Conservation (phyloP, 2,113 vertebrate species). For the Mohoua ochrocephala region DNA sequence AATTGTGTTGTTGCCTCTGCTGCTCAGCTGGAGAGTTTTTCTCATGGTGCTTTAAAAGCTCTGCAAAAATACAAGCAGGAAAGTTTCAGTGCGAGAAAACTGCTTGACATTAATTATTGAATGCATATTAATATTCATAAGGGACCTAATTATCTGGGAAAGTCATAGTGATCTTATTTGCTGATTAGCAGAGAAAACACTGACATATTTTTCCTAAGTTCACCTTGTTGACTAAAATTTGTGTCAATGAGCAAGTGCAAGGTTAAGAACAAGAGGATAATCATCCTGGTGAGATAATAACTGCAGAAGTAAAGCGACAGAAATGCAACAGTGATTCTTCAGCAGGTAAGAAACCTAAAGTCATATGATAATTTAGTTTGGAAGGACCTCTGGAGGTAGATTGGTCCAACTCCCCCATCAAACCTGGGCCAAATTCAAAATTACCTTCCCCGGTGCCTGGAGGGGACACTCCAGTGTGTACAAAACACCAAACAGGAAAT, state of each 20-base stretch:
- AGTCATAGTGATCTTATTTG: slow-evolving; percentile 29
- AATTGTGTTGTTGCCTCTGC: neutral
- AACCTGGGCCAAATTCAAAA: neutral
- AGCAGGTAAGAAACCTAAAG: neutral
- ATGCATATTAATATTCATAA: slow-evolving; percentile 53
- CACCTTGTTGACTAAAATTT: slow-evolving; percentile 46
- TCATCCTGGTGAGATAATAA: neutral
- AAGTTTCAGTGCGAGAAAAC: neutral
- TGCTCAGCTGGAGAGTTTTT: neutral
- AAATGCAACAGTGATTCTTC: neutral
- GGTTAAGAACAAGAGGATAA: slow-evolving; percentile 38
- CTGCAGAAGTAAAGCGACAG: neutral
- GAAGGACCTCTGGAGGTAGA: slow-evolving; percentile 34
- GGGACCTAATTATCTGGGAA: slow-evolving; percentile 24
- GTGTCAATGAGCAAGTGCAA: slow-evolving; percentile 30
- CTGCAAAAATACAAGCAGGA: neutral
- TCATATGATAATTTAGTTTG: neutral
- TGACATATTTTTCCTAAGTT: slow-evolving; percentile 31
- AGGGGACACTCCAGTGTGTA: neutral
- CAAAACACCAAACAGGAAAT: neutral
- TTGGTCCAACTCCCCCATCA: neutral
- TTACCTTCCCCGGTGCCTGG: neutral
- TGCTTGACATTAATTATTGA: slow-evolving; percentile 38
- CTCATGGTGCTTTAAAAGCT: neutral
- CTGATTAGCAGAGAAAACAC: slow-evolving; percentile 54